phyloP scores from a whole-genome alignment of 2,888 invertebrate species.

The Meghimatium bilineatum region DNA sequence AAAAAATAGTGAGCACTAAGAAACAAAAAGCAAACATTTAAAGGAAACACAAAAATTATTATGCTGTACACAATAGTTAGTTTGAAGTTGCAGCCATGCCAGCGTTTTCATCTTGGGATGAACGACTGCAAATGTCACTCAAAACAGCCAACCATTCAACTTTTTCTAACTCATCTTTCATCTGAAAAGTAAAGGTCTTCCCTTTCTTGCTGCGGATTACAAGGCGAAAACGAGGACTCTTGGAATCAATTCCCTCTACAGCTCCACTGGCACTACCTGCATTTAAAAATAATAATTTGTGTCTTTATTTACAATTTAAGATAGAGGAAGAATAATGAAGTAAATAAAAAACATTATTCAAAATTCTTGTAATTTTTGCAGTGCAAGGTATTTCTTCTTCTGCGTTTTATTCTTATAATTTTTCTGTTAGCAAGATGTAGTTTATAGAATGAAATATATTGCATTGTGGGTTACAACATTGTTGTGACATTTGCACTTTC shows the following conservation, averaged over 20 bases:
- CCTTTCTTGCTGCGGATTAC: constrained; percentile 59
- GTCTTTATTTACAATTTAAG: neutral
- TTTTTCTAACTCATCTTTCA: constrained; percentile 67
- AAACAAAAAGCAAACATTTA: neutral
- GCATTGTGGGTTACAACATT: no score
- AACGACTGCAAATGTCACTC: constrained; percentile 30
- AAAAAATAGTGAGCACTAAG: no score
- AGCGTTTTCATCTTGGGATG: neutral
- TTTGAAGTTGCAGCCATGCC: neutral
- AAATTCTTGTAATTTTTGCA: no score
- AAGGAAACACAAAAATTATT: neutral
- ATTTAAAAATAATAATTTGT: neutral
- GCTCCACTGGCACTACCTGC: constrained; percentile 29
- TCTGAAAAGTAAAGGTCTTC: constrained; percentile 64
- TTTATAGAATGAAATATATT: no score
- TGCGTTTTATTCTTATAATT: no score
- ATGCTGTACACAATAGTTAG: neutral
- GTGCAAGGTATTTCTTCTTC: no score
- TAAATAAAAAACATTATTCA: neutral
- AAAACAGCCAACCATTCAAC: constrained; percentile 62
- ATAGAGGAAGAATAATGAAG: neutral
- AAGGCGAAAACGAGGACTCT: constrained; percentile 56
- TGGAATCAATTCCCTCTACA: neutral
- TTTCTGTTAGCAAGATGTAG: no score
- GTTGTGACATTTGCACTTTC: no score